Evolutionary conservation across 1,140 invertebrate genomes (phyloP).

Genomic region (Trachymyrmex cornetzi): DNA sequence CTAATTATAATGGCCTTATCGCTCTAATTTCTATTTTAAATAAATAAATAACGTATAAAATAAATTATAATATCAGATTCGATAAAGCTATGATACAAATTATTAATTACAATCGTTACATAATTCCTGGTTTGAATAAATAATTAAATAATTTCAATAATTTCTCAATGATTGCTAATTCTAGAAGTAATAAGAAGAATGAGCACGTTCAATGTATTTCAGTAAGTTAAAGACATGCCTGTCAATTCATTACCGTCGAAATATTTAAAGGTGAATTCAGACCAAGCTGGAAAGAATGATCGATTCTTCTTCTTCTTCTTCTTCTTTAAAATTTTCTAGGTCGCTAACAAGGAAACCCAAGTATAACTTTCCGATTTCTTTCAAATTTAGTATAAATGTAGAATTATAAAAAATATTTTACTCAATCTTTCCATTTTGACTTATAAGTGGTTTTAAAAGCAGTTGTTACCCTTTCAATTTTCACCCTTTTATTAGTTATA

Average conservation of each 20-base stretch:
- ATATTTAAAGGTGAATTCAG: not conserved
- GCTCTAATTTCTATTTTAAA: not conserved
- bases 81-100: not conserved
- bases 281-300: not conserved
- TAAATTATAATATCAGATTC: not conserved
- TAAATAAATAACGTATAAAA: not conserved
- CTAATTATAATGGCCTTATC: not conserved
- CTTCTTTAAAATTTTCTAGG: not conserved
- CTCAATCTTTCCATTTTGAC: too few relatives aligned
- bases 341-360: not conserved
- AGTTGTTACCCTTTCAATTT: too few relatives aligned
- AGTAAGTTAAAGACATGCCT: not conserved
- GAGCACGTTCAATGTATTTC: not conserved
- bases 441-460: too few relatives aligned
- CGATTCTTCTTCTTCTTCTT: constrained; percentile 2
- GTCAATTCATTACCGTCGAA: not conserved
- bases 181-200: not conserved
- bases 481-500: too few relatives aligned
- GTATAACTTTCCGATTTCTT: too few relatives aligned
- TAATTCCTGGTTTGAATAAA: not conserved
- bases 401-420: too few relatives aligned
- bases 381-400: too few relatives aligned
- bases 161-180: not conserved
- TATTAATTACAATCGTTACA: not conserved
- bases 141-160: not conserved